Conservation (phyloP, 2,113 vertebrate genomes). For the Triplophysa rosa region DNA sequence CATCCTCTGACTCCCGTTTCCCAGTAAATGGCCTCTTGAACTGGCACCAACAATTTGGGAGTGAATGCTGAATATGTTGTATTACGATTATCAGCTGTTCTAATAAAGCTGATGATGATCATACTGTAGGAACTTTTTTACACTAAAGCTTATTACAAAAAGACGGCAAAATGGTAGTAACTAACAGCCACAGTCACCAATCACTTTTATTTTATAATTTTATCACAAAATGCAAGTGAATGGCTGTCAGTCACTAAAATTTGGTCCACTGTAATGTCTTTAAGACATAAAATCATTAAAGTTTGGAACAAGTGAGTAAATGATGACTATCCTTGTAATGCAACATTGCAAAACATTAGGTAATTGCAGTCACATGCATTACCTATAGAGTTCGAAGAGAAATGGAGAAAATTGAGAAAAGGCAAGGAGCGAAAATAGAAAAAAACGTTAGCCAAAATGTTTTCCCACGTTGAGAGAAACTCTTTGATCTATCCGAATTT, state of each 20-base stretch:
- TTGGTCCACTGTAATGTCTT: too few relatives aligned
- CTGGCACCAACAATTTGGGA: constrained; percentile 39
- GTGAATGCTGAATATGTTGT: constrained; percentile 33
- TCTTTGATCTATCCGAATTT: constrained; percentile 48
- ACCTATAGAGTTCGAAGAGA: not conserved
- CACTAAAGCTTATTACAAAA: not conserved
- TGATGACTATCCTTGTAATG: too few relatives aligned
- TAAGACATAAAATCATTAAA: too few relatives aligned
- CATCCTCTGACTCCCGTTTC: constrained; percentile 42
- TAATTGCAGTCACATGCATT: too few relatives aligned
- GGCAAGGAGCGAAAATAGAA: not conserved
- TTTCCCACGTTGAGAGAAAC: constrained; percentile 8
- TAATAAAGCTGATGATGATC: not conserved
- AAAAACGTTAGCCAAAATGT: too few relatives aligned
- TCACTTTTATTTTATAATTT: too few relatives aligned
- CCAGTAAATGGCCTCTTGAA: constrained; percentile 39
- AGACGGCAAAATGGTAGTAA: too few relatives aligned
- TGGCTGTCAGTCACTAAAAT: too few relatives aligned
- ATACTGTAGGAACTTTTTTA: not conserved
- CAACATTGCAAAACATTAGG: too few relatives aligned
- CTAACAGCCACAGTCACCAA: too few relatives aligned
- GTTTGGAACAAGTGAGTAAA: too few relatives aligned
- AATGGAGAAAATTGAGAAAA: not conserved
- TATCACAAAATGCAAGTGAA: too few relatives aligned
- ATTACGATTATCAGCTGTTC: not conserved